phyloP scores from a whole-genome alignment of 2,888 invertebrate genomes.

The Sesia bembeciformis region DNA sequence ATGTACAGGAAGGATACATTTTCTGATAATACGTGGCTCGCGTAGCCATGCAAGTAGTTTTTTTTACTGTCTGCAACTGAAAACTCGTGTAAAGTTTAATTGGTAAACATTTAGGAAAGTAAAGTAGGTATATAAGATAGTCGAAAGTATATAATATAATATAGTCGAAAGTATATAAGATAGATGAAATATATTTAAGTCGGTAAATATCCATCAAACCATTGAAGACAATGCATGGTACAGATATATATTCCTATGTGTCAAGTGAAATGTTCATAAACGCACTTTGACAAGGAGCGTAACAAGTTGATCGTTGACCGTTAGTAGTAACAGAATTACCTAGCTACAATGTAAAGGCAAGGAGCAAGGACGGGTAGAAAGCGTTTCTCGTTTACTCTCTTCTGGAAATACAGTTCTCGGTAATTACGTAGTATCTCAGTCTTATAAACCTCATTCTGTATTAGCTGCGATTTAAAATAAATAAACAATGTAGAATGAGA shows the following conservation, averaged over 20 bases:
- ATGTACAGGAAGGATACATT: slow-evolving; percentile 12
- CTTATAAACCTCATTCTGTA: slow-evolving; percentile 62
- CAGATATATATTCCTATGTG: slow-evolving; percentile 17
- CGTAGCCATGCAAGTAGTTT: too few relatives aligned
- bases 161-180: slow-evolving; percentile 3
- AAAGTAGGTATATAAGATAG: too few relatives aligned
- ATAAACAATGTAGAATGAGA: slow-evolving; percentile 13
- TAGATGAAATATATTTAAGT: slow-evolving; percentile 4
- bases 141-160: slow-evolving; percentile 5
- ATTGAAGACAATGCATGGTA: slow-evolving; percentile 21
- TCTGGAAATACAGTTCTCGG: slow-evolving; percentile 63
- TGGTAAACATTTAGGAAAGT: too few relatives aligned
- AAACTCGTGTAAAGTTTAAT: too few relatives aligned
- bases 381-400: slow-evolving; percentile 64
- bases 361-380: slow-evolving; percentile 73
- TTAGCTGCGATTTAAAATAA: slow-evolving; percentile 37
- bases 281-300: slow-evolving; percentile 52
- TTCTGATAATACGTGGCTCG: background rate
- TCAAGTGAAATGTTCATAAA: slow-evolving; percentile 34
- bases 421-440: slow-evolving; percentile 68
- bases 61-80: too few relatives aligned
- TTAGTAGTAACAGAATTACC: slow-evolving; percentile 28
- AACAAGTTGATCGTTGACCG: slow-evolving; percentile 21
- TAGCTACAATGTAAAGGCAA: slow-evolving; percentile 71
- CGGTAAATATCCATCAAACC: slow-evolving; percentile 4